Evolutionary conservation across 2,797 vertebrate genomes (phyloP).

Genomic region (Threskiornis aethiopicus): DNA sequence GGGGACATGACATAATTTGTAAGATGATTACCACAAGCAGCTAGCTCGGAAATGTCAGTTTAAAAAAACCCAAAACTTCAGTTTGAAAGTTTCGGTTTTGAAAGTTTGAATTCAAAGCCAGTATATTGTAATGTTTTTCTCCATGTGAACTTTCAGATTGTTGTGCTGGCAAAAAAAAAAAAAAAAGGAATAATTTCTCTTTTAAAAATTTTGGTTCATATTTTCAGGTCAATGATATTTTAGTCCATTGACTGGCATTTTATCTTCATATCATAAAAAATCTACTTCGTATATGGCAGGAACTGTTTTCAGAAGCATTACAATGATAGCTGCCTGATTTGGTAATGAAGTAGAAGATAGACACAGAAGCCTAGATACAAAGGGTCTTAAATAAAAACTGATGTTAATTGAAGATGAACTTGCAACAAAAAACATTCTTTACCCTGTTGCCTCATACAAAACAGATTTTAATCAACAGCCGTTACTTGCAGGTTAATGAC

Average conservation of each 20-base stretch:
- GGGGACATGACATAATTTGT: conserved; percentile 11
- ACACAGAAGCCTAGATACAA: background rate
- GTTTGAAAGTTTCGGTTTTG: background rate
- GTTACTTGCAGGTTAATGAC: background rate
- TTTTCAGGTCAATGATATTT: background rate
- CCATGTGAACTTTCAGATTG: background rate
- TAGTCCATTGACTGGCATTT: background rate
- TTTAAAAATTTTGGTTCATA: background rate
- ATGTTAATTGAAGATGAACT: background rate
- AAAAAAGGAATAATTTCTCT: background rate
- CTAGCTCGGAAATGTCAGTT: conserved; percentile 12
- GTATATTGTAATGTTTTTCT: background rate
- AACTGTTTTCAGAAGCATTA: background rate
- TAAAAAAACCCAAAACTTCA: background rate
- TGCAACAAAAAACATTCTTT: background rate
- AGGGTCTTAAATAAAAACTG: background rate
- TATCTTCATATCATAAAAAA: background rate
- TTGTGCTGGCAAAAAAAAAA: background rate
- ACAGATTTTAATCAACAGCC: background rate
- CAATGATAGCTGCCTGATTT: background rate
- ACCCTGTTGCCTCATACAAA: background rate
- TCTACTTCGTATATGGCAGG: background rate
- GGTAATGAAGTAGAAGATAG: background rate
- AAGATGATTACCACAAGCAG: background rate
- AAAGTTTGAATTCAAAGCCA: background rate